Base-by-base conservation (phyloP, 2,797 vertebrate species). In the Enoplosus armatus region DNA sequence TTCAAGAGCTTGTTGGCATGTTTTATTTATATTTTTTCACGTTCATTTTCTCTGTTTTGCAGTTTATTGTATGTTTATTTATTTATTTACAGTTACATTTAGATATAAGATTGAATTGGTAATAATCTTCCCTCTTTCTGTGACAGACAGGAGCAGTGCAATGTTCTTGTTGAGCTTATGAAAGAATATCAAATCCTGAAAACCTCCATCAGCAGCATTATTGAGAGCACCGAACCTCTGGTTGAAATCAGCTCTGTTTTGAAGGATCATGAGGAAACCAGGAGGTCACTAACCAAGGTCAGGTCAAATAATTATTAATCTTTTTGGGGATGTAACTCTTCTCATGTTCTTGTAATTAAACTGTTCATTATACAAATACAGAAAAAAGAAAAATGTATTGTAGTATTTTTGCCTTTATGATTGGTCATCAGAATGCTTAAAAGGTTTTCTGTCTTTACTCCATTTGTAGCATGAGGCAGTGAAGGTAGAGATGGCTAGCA, bases 261-360 rank as follows among this genome's bases (percentile, higher is more conserved):
- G 24, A 98, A 97, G 87, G 97, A 98, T 83, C 94, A 95, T 1
- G 97, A 98, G 72, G 98, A 98, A 88, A 92, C 97, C 79, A 97
- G 93, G 74, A 93, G 97, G 90, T 93, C 94, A 10, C 93, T 99
- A 53, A 94, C 95, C 62, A 98, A 97, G 96, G 98, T 99, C 90
- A 90, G 84, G 2, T 27, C 15, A 45, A 27, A 24, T 29, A 2
- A 37, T 75, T 29, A 15, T 58, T 45, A 6, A 5, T n/a, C 18
- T 68, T 33, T 39, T 61, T 39, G n/a, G 22, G 22, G 6, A 47
- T 51, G 3, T 43, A 10, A 6, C 3, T 54, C 18, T 33, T 43
- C 29, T 76, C 8, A 20, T 12, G 16, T 58, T 78, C 8, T 43
- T 37, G 8, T 43, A 31, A 11, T 39, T 7, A n/a, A 77, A 14